Base-by-base conservation (phyloP, 1,140 invertebrate genomes). In the Drosophila ercepeae region DNA sequence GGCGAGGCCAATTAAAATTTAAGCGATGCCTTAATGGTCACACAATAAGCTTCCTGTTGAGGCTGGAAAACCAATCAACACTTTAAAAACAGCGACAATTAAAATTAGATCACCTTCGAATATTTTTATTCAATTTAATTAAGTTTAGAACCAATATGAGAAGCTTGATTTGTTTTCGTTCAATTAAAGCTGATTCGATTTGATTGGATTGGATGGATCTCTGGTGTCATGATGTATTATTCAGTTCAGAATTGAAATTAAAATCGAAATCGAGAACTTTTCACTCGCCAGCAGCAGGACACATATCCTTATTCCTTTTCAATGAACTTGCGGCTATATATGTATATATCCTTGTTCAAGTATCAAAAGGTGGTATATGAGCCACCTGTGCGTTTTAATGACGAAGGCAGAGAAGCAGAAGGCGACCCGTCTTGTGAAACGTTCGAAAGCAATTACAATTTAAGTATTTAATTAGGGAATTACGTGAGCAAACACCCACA, bases 381-480 rank as follows among this genome's bases (percentile, higher is more conserved):
- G 39, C 52, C 57, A 58, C 58, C 71, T 75, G 73, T 44, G 69
- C 68, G 78, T 71, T 82, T 81, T 81, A 81, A 81, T 81, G 78
- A 82, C 58, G 57, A 19, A 39, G 46, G n/a, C n/a, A n/a, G 11
- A 32, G 32, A 29, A 27, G 23, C 25, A 16, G 25, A 49, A 16
- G 46, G 46, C 14, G 39, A 42, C 46, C 34, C 36, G 57, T 25
- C 44, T 61, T 65, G 39, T 67, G 58, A 67, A 77, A 61, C 48
- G 82, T 81, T 86, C 77, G 83, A 88, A 88, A 88, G 82, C 82
- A 88, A 88, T 88, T 88, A 88, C 82, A 88, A 82, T 88, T 88
- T 88, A 88, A 82, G 82, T 88, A 89, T 88, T 88, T 88, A 88
- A 88, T 88, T 88, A 88, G 82, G 82, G 78, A 82, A 88, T 88